A percentile compares a stretch with the other conserved stretches of the same genome.
These are phyloP conservation scores for Hydriomena furcata DNA, from an alignment of 2,888 invertebrate species.

Conservation along the genomic window DNA sequence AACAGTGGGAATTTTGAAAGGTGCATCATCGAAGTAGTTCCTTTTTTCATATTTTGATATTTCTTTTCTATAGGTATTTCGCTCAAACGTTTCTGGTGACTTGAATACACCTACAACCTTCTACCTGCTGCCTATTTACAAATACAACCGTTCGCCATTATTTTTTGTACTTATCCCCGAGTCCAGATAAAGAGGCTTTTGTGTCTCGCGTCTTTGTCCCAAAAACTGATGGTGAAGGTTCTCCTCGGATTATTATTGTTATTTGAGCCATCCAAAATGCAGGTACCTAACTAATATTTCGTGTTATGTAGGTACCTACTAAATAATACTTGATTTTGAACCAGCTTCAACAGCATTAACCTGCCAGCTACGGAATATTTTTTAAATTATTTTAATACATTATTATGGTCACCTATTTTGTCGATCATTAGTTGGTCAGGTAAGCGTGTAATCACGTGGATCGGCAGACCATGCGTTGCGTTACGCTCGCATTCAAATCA, in stretches of 20 bases:
- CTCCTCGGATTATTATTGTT: slow-evolving; percentile 40
- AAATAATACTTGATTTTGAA: no score
- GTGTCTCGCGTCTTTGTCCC: slow-evolving; percentile 62
- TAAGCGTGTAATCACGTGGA: slow-evolving; percentile 69
- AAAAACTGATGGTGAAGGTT: slow-evolving; percentile 38
- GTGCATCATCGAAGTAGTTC: slow-evolving; percentile 64
- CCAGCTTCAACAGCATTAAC: no score
- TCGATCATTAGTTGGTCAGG: slow-evolving; percentile 66
- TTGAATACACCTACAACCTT: slow-evolving; percentile 78
- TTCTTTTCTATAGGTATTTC: slow-evolving; percentile 33
- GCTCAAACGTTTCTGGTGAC: slow-evolving; percentile 50
- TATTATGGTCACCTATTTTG: slow-evolving; percentile 55
- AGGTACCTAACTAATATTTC: neutral
- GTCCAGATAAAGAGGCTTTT: slow-evolving; percentile 65
- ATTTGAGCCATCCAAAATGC: slow-evolving; percentile 32
- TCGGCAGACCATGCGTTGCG: slow-evolving; percentile 61
- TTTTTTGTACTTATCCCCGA: slow-evolving; percentile 63
- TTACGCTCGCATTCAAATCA: slow-evolving; percentile 58
- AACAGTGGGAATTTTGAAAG: slow-evolving; percentile 73
- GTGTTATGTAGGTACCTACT: no score
- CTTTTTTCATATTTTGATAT: slow-evolving; percentile 48
- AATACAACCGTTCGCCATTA: slow-evolving; percentile 69
- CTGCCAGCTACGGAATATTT: neutral
- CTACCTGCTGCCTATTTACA: slow-evolving; percentile 80
- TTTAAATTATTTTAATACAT: neutral